phyloP scores from a whole-genome alignment of 2,113 vertebrate species.

The Anhinga rufa region DNA sequence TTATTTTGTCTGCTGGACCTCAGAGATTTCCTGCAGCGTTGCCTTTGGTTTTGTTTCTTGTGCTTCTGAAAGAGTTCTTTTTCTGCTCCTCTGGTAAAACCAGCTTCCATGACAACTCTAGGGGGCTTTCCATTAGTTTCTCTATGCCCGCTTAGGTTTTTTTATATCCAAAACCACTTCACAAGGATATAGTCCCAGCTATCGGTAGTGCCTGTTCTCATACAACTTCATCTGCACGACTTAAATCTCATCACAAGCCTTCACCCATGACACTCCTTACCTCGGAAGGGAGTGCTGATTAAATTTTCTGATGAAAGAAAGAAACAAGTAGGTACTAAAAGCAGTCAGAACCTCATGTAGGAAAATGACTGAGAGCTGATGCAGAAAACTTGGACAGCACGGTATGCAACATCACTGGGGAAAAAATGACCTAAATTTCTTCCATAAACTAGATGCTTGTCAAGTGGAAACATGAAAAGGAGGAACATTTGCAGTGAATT shows the following conservation, averaged over 20 bases:
- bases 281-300: neutral
- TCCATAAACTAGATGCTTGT: rapidly evolving
- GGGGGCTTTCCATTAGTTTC: neutral
- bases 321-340: neutral
- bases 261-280: rapidly evolving
- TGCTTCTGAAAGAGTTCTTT: neutral
- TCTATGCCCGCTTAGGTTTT: rapidly evolving
- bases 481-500: neutral
- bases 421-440: neutral
- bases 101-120: neutral
- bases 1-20: neutral
- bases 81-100: neutral
- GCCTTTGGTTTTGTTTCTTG: neutral
- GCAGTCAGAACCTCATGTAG: neutral
- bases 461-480: neutral
- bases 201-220: neutral
- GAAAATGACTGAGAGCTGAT: neutral
- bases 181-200: neutral
- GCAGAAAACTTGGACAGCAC: neutral
- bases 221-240: neutral
- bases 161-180: neutral
- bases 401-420: neutral
- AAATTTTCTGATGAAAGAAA: neutral
- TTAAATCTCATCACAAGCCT: neutral
- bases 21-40: neutral